These are phyloP conservation scores for Rhodophaea formosa DNA, from an alignment of 2,888 invertebrate genomes.

Conservation along the genomic window DNA sequence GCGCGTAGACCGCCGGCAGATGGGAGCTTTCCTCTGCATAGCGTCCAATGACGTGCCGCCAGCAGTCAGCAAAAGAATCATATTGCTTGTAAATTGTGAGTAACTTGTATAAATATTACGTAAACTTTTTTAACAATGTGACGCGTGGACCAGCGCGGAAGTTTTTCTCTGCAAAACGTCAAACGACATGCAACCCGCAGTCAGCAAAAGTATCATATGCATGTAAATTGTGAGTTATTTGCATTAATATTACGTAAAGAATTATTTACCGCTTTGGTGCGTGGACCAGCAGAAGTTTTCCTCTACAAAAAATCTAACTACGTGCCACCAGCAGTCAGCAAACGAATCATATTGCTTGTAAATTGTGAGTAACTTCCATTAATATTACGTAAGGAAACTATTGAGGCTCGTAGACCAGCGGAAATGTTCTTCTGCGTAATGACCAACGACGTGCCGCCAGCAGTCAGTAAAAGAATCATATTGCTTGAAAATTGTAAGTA, in stretches of 20 bases:
- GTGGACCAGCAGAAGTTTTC: constrained; percentile 91
- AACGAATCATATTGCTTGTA: constrained; percentile 91
- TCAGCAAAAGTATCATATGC: constrained; percentile 92
- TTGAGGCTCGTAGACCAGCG: constrained; percentile 88
- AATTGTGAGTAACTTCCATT: constrained; percentile 87
- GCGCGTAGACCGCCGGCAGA: constrained; percentile 89
- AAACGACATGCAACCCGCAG: constrained; percentile 95
- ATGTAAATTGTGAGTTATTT: constrained; percentile 91
- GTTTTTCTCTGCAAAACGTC: constrained; percentile 95
- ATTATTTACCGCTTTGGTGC: constrained; percentile 79
- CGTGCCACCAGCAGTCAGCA: constrained; percentile 94
- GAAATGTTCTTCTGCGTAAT: constrained; percentile 95
- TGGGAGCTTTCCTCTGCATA: constrained; percentile 93
- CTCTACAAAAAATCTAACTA: constrained; percentile 96
- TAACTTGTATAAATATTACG: constrained; percentile 33
- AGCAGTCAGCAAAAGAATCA: constrained; percentile 92
- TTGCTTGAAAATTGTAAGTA: constrained; percentile 93
- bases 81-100: constrained; percentile 93
- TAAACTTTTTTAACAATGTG: constrained; percentile 67
- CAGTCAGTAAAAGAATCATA: constrained; percentile 91
- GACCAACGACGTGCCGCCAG: constrained; percentile 93
- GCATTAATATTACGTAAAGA: neutral
- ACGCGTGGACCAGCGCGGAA: constrained; percentile 92
- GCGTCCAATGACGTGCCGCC: constrained; percentile 94
- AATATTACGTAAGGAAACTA: too few relatives aligned